A percentile compares a stretch with the other conserved stretches of the same genome.
These are phyloP conservation scores for Alaudala cheleensis DNA, from an alignment of 2,113 vertebrate species.

Conservation along the genomic window DNA sequence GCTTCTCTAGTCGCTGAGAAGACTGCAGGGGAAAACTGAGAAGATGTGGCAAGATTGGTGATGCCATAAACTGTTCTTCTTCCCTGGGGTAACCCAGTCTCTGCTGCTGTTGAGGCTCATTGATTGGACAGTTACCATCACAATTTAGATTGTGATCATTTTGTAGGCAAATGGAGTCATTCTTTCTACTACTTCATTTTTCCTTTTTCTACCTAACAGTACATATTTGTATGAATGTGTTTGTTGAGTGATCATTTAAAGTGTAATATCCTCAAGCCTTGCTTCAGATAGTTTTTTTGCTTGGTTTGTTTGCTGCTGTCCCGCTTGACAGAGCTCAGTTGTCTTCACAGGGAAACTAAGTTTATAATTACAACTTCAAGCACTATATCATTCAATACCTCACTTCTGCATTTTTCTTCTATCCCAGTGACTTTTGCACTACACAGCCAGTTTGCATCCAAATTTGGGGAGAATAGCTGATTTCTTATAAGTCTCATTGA, in stretches of 20 bases:
- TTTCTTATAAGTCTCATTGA: background rate
- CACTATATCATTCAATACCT: background rate
- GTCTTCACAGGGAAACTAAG: background rate
- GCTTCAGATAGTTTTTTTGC: background rate
- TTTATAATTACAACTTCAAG: background rate
- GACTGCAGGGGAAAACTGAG: background rate
- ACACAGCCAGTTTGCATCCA: background rate
- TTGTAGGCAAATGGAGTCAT: background rate
- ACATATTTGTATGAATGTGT: background rate
- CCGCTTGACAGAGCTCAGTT: background rate
- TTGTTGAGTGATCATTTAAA: background rate
- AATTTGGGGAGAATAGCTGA: background rate
- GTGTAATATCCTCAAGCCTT: background rate
- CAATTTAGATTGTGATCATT: background rate
- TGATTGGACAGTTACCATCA: background rate
- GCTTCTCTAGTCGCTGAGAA: background rate
- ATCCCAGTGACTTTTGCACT: background rate
- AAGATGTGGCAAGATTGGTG: background rate
- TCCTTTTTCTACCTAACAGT: background rate
- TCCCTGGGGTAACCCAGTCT: background rate
- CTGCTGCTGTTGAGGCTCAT: background rate
- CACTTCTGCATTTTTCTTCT: background rate
- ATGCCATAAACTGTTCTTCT: background rate
- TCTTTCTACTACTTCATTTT: background rate
- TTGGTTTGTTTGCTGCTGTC: background rate